These are phyloP conservation scores for Carpatolechia fugitivella DNA, from an alignment of 2,888 invertebrate genomes.

Conservation along the genomic window DNA sequence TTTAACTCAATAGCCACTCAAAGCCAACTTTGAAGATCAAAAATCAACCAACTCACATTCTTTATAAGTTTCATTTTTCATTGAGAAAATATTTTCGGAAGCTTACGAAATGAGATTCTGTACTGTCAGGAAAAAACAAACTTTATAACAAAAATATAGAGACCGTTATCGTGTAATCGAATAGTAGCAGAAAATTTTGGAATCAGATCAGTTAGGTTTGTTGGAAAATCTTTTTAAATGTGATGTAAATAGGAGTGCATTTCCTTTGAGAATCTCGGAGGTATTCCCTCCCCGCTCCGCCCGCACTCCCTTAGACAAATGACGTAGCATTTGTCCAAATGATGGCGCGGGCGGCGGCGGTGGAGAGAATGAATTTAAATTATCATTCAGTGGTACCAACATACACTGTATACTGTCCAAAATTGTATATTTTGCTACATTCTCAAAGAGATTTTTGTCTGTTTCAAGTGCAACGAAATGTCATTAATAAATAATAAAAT, in stretches of 20 bases:
- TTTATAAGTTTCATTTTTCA: constrained; percentile 65
- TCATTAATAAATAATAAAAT: no score
- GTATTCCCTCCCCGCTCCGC: constrained; percentile 49
- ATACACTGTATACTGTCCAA: constrained; percentile 62
- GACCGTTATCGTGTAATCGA: constrained; percentile 47
- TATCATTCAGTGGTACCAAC: constrained; percentile 79
- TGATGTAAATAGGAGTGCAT: constrained; percentile 37
- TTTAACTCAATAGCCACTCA: constrained; percentile 75
- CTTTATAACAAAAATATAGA: constrained; percentile 45
- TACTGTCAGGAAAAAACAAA: constrained; percentile 44
- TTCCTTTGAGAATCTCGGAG: constrained; percentile 30
- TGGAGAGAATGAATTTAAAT: constrained; percentile 80
- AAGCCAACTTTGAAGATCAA: constrained; percentile 46
- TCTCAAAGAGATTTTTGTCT: background rate
- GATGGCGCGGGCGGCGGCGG: constrained; percentile 78
- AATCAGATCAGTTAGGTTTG: constrained; percentile 46
- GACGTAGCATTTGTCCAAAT: constrained; percentile 80
- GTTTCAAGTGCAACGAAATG: no score
- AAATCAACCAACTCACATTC: constrained; percentile 57
- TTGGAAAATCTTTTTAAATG: background rate
- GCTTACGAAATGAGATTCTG: constrained; percentile 64
- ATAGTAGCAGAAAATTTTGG: constrained; percentile 63
- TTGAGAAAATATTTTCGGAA: constrained; percentile 63
- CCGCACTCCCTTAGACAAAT: constrained; percentile 74
- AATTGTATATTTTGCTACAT: constrained; percentile 42